Percentiles rank a stretch among this genome's conserved stretches.
These are phyloP conservation scores for Dryas iulia DNA, from an alignment of 1,140 invertebrate genomes.

Conservation along the genomic window DNA sequence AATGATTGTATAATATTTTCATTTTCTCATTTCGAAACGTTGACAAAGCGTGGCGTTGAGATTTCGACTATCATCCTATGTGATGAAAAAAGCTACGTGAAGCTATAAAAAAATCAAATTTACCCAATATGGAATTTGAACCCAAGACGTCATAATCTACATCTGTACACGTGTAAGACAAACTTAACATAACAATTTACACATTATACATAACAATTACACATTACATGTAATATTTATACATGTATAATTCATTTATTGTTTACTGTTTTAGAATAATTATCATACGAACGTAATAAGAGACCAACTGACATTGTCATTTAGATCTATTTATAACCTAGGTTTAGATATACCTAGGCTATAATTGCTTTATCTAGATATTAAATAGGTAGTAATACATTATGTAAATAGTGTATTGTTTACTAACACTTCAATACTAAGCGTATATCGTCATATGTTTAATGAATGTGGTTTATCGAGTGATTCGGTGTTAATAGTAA, in stretches of 20 bases:
- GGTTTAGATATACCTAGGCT: neutral
- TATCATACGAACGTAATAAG: neutral
- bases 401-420: neutral
- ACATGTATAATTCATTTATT: neutral
- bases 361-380: neutral
- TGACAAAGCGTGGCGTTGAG: no score
- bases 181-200: no score
- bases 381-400: neutral
- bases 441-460: neutral
- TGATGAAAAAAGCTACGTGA: no score
- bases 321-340: neutral
- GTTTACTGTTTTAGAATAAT: neutral
- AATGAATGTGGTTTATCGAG: neutral
- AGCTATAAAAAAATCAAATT: no score
- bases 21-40: no score
- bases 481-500: no score
- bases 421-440: neutral
- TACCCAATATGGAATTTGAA: no score
- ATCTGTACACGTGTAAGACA: no score
- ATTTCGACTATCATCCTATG: no score
- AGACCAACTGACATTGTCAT: neutral
- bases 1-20: no score
- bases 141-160: no score
- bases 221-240: neutral
- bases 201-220: no score